Evolutionary conservation across 2,888 invertebrate species (phyloP), one percentile per base, ranked within the genome.

Genomic region (Bursaphelenchus okinawaensis): DNA sequence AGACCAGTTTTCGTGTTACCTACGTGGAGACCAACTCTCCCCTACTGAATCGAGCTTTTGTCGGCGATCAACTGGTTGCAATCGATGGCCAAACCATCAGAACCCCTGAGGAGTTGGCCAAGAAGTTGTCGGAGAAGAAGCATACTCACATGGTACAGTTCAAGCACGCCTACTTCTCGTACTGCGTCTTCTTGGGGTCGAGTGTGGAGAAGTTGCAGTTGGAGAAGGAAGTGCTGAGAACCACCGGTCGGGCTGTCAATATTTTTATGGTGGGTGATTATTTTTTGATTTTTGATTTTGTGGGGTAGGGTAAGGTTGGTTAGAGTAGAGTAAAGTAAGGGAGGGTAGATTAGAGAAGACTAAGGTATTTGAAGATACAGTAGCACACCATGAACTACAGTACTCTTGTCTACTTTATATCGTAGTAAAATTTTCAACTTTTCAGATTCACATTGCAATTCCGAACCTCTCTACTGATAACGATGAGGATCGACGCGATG

Each of bases 131-230:
- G 20, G 66, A 66, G 29, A 66, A 67, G 29, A 40, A 68, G 0
- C 62, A 66, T 62, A 65, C 20, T 0, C 67, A 65, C 1, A 61
- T 67, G 19, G 57, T 75, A 12, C 57, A 62, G 59, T 54, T 75
- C 31, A 57, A 64, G 9, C 71, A 70, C 22, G 68, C 66, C 55
- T 64, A 62, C 61, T 75, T 65, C 52, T 75, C 75, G 8, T 72
- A 65, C 67, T 73, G 72, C 62, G 62, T 62, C 29, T 70, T 72
- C 63, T 29, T 65, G 9, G 68, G 70, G 12, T 71, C 75, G 4
- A 75, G 73, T 8, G 68, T 75, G 7, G 73, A 73, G 56, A 65
- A 69, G 52, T 68, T 74, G 40, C 70, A 73, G 27, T 67, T 74
- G 50, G 75, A 75, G 57, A 66, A 65, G 52, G 75, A 75, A 20